phyloP scores from a whole-genome alignment of 2,113 vertebrate species.

The Lutjanus erythropterus region DNA sequence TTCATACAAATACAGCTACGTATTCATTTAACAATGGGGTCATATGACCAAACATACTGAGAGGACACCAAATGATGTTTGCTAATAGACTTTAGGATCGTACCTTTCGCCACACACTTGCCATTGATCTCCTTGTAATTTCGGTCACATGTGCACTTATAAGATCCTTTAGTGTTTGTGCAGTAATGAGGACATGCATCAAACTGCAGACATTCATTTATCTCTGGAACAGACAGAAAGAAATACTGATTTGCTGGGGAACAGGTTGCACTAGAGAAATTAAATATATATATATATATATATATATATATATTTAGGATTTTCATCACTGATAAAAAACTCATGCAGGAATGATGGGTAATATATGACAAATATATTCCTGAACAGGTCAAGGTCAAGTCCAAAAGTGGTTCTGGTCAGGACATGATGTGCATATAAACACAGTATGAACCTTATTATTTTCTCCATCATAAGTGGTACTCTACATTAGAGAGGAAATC shows the following conservation, averaged over 20 bases:
- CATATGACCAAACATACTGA: not conserved
- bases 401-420: not conserved
- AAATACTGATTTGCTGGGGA: not conserved
- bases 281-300: not conserved
- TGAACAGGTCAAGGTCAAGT: not conserved
- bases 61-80: not conserved
- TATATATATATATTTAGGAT: not conserved
- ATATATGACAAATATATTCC: not conserved
- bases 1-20: not conserved
- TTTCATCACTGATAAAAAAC: not conserved
- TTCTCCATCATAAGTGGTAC: not conserved
- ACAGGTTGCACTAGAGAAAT: not conserved
- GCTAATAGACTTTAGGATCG: conserved; percentile 37
- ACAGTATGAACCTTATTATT: not conserved
- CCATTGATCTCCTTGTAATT: conserved; percentile 93
- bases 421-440: not conserved
- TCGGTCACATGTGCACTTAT: conserved; percentile 93
- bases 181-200: conserved; percentile 94
- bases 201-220: conserved; percentile 96
- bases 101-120: conserved; percentile 95
- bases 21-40: not conserved
- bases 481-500: conserved; percentile 19
- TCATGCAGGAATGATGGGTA: not conserved
- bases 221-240: conserved; percentile 84
- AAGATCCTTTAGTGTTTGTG: conserved; percentile 95